Percentiles rank a stretch among this genome's conserved stretches.
Conservation (phyloP, 2,797 vertebrate genomes). For the Coreius guichenoti region DNA sequence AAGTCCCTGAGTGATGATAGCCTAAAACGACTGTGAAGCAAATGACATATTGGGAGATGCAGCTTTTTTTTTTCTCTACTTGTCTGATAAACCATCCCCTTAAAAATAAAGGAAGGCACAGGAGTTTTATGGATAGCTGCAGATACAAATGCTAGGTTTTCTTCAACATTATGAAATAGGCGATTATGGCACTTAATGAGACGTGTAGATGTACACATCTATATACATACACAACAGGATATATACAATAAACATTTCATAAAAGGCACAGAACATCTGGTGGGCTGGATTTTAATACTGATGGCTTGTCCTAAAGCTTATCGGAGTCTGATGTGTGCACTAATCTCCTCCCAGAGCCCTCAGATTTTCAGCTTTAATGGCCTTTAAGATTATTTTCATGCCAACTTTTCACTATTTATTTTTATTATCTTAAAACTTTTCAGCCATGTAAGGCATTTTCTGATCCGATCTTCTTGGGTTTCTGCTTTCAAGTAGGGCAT, state of each 20-base stretch:
- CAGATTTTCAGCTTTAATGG: conserved; percentile 72
- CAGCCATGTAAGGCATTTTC: conserved; percentile 7
- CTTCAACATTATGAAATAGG: not conserved
- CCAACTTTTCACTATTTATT: conserved; percentile 64
- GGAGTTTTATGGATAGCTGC: not conserved
- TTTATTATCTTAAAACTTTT: conserved; percentile 56
- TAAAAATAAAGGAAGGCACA: conserved; percentile 23
- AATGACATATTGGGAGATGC: conserved; percentile 45
- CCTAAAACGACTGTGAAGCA: conserved; percentile 45
- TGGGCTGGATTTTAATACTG: conserved; percentile 70
- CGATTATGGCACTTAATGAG: not conserved
- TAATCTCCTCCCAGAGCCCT: conserved; percentile 77
- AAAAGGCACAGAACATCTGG: conserved; percentile 80
- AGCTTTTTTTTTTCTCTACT: conserved; percentile 7
- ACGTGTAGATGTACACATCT: not conserved
- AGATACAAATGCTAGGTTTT: not conserved
- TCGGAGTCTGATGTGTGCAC: conserved; percentile 58
- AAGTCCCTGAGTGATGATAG: conserved; percentile 53
- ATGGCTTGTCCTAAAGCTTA: conserved; percentile 55
- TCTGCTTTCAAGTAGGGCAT: not conserved
- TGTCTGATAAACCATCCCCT: conserved; percentile 6
- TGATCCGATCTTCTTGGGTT: not conserved
- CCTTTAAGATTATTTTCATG: conserved; percentile 75
- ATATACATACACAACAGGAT: conserved; percentile 54
- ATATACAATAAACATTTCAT: conserved; percentile 74